Conservation (phyloP, 2,797 vertebrate species). For the Hafferia zeledoni region DNA sequence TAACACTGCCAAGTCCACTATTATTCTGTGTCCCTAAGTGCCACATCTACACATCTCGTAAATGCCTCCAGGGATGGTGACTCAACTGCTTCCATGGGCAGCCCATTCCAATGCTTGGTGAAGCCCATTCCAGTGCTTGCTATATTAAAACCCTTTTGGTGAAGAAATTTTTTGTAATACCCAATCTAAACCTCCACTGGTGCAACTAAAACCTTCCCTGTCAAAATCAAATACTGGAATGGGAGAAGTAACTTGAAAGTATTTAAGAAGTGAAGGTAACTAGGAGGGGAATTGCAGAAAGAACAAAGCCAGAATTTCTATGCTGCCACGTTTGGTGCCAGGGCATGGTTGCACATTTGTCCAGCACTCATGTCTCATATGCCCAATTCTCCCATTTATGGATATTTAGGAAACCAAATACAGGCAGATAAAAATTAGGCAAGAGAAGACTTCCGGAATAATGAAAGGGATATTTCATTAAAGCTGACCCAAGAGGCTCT, state of each 20-base stretch:
- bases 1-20: not conserved
- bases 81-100: not conserved
- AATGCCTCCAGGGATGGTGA: not conserved
- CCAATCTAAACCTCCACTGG: not conserved
- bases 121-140: not conserved
- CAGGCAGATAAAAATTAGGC: not conserved
- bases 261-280: not conserved
- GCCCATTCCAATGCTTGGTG: not conserved
- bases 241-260: not conserved
- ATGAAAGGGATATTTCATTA: not conserved
- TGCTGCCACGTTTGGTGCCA: not conserved
- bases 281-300: not conserved
- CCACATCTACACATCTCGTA: not conserved
- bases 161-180: not conserved
- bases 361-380: not conserved
- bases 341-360: rapidly evolving
- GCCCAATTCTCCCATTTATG: not conserved
- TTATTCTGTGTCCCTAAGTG: not conserved
- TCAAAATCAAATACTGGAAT: not conserved
- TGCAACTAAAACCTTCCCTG: not conserved
- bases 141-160: not conserved
- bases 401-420: not conserved
- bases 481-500: not conserved
- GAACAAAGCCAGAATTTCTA: not conserved
- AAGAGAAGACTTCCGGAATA: not conserved